These are phyloP conservation scores for Probosciger aterrimus DNA, from an alignment of 2,113 vertebrate species.

Conservation along the genomic window DNA sequence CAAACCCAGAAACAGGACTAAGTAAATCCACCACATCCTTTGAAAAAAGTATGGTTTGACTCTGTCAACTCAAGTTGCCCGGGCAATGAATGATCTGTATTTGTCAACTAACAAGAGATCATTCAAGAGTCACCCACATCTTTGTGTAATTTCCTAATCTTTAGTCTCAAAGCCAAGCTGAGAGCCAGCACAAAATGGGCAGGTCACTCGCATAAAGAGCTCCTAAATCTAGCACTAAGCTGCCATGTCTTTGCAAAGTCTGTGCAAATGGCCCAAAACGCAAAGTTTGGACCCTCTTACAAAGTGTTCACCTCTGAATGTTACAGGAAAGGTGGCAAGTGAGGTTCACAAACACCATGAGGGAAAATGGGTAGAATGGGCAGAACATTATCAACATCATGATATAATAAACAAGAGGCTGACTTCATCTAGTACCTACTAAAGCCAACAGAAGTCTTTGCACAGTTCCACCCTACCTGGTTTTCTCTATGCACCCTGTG, in stretches of 20 bases:
- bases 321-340: neutral
- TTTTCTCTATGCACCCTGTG: neutral
- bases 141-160: neutral
- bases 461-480: accelerated
- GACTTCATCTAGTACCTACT: neutral
- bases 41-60: conserved; percentile 36
- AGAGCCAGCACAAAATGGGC: neutral
- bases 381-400: accelerated
- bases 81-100: conserved; percentile 45
- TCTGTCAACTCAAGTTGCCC: conserved; percentile 20
- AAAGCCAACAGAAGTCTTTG: neutral
- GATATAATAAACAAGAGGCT: neutral
- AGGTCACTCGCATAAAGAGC: neutral
- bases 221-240: neutral
- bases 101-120: conserved; percentile 19
- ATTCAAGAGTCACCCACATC: neutral
- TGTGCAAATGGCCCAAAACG: neutral
- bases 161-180: neutral
- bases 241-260: neutral
- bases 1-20: conserved; percentile 68
- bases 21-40: conserved; percentile 70
- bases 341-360: neutral
- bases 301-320: accelerated
- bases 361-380: neutral
- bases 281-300: neutral